phyloP scores from a whole-genome alignment of 1,140 invertebrate species.

The Eumaeus atala region DNA sequence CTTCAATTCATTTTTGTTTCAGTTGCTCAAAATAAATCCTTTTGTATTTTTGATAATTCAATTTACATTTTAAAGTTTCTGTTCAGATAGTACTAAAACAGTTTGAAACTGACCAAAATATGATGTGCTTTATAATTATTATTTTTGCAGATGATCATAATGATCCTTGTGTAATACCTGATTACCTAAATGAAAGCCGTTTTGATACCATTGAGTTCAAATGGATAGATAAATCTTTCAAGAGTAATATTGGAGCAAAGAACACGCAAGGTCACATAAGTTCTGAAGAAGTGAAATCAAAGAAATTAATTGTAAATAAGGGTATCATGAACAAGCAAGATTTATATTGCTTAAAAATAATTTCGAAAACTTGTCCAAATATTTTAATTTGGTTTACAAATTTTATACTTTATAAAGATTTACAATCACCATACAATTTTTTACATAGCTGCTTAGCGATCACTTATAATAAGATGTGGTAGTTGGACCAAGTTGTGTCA shows the following conservation, averaged over 20 bases:
- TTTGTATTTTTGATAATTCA: not conserved
- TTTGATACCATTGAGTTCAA: constrained; percentile 23
- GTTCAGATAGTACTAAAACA: no score
- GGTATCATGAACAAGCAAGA: constrained; percentile 26
- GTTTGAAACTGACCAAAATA: no score
- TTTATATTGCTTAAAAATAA: constrained; percentile 26
- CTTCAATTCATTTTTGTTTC: not conserved
- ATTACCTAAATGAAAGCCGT: constrained; percentile 27
- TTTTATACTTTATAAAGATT: constrained; percentile 30
- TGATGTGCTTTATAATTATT: constrained; percentile 5
- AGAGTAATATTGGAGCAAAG: not conserved
- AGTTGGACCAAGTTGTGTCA: not conserved
- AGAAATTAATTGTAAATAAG: constrained; percentile 14
- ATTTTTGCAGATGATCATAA: constrained; percentile 27
- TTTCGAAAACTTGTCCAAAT: constrained; percentile 17
- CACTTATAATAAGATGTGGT: not conserved
- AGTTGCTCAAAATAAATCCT: not conserved
- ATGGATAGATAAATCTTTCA: constrained; percentile 16
- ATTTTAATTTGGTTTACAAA: constrained; percentile 33
- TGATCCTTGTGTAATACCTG: constrained; percentile 22
- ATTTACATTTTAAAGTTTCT: no score
- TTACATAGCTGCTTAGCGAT: constrained; percentile 26
- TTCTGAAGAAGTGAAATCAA: constrained; percentile 6
- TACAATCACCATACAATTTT: constrained; percentile 27
- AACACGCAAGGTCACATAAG: not conserved